Evolutionary conservation across 2,797 vertebrate species (phyloP), one percentile per base, ranked within the genome.

Genomic region (Lithobates pipiens): DNA sequence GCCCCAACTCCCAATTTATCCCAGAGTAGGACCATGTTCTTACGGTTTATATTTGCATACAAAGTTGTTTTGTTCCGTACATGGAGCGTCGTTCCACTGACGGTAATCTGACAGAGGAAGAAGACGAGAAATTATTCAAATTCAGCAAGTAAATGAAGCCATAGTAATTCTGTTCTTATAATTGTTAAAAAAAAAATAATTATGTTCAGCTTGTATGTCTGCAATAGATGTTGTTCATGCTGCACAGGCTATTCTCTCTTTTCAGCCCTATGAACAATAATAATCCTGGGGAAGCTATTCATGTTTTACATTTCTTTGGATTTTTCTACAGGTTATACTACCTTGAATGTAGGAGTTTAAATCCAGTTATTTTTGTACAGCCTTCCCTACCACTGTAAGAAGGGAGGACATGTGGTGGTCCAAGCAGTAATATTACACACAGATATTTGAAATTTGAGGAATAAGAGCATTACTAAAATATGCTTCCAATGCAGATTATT

Each of bases 1-100:
- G 27, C 77, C 84, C 78, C 39, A 34, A 16, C 36, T 61, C 67
- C 65, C 71, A 57, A 21, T 69, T 76, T 76, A 25, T 27, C 69
- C 25, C 75, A 15, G 10, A 65, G 57, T 34, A 54, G 32, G 76
- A 63, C 42, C 34, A 68, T 75, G 61, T 67, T 67, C 80, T 82
- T 92, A 90, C 0, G 84, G 89, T 71, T 0, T 69, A 36, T 88
- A 90, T 77, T 91, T 91, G 87, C 91, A 92, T 76, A 91, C 44
- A 85, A 91, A 91, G 36, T 90, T 85, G 1, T 87, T 90, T 46
- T 0, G 46, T 1, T 67, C 27, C 10, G 0, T 9, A 65, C 89
- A 91, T 1, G 73, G 18, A 0, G 75, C 73, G 65, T 27, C 84
- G 63, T 69, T 82, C 90, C 91, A 92, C 25, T 77, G 67, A 61